phyloP scores from a whole-genome alignment of 2,888 invertebrate genomes.

The Nephrotoma flavescens region DNA sequence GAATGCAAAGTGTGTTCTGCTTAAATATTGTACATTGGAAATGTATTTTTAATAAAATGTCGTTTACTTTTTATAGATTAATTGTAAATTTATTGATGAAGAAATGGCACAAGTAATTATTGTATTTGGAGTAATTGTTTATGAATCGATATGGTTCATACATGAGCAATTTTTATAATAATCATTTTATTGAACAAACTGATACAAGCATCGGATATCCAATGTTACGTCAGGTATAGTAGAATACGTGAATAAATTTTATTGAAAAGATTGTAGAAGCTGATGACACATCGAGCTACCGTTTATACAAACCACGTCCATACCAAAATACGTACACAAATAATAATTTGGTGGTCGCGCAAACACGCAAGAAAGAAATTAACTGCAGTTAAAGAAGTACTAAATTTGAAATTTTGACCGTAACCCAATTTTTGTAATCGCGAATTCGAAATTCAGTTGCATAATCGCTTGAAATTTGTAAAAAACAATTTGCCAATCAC shows the following conservation, averaged over 20 bases:
- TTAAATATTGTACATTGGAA: neutral
- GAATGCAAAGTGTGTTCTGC: neutral
- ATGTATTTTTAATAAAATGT: neutral
- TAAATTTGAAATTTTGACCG: neutral
- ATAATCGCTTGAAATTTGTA: neutral
- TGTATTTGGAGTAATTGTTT: neutral
- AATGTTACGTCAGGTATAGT: neutral
- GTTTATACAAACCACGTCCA: neutral
- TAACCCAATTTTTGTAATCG: neutral
- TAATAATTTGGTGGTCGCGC: too few species aligned
- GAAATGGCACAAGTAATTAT: neutral
- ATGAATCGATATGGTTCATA: neutral
- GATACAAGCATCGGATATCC: neutral
- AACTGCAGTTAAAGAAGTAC: neutral
- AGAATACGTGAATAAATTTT: neutral
- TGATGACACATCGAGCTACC: neutral
- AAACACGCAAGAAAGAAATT: neutral
- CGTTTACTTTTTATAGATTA: neutral
- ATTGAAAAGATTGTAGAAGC: neutral
- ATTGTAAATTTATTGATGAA: neutral
- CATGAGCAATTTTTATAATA: too few species aligned
- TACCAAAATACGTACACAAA: neutral
- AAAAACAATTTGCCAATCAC: neutral
- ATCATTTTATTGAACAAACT: too few species aligned
- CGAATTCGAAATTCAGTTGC: neutral